Evolutionary conservation across 23 tunicate species (phyloP), one percentile per base, ranked within the genome.

Genomic region (Ciona savignyi): DNA sequence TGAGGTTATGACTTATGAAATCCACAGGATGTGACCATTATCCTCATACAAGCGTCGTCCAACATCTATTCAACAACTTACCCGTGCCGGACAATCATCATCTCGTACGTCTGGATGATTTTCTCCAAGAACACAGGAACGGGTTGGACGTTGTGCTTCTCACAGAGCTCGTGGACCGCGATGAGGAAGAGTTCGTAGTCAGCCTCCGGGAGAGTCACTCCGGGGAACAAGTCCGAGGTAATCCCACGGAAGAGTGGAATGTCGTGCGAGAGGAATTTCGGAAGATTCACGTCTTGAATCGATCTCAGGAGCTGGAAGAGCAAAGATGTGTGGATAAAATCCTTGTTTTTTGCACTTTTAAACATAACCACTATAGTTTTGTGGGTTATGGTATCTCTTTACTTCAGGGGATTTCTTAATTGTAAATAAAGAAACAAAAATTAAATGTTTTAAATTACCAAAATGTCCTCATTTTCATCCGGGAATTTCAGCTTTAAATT

Each of bases 21-120:
- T n/a, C n/a, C n/a, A n/a, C n/a, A n/a, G n/a, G n/a, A n/a, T n/a
- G n/a, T n/a, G n/a, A n/a, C n/a, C n/a, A n/a, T n/a, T n/a, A n/a
- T n/a, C n/a, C n/a, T n/a, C n/a, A n/a, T n/a, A n/a, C n/a, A n/a
- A n/a, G n/a, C n/a, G n/a, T n/a, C n/a, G n/a, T n/a, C 0, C 29
- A 65, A 28, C 0, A n/a, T n/a, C n/a, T n/a, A n/a, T n/a, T n/a
- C 27, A 75, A 42, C 3, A 15, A 73, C 80, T 62, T 25, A 91
- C 97, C 99, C 99, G 75, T 94, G 99, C 31, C 99, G 62, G 56
- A 94, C 99, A 71, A 94, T 86, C 95, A 94, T 86, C 99, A 94
- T 94, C 75, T 94, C 99, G 34, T 87, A 94, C n/a, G 99, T 94
- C 80, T 94, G 99, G 20, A 94, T 94, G 0, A 94, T 74, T 49